These are phyloP conservation scores for Diabrotica undecimpunctata DNA, from an alignment of 1,140 invertebrate species.

Conservation along the genomic window DNA sequence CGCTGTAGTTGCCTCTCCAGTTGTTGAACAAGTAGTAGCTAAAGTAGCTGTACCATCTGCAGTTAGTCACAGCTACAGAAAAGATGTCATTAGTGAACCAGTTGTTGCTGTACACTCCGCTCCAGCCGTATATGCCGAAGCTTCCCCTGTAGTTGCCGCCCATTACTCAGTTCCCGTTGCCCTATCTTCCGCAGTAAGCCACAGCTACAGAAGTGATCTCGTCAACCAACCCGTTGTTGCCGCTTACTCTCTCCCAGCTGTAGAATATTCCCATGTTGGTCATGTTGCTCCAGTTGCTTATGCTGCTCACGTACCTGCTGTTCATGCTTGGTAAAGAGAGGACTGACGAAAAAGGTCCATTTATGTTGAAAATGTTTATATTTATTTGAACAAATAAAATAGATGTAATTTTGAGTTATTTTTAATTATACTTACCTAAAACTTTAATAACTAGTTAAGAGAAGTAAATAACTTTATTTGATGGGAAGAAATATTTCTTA, in stretches of 20 bases:
- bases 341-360: slow-evolving; percentile 16
- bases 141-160: neutral
- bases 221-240: slow-evolving; percentile 25
- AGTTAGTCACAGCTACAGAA: slow-evolving; percentile 4
- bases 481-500: too few species aligned
- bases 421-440: too few species aligned
- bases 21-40: slow-evolving; percentile 11
- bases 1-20: slow-evolving; percentile 13
- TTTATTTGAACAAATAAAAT: too few species aligned
- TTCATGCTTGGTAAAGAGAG: slow-evolving; percentile 30
- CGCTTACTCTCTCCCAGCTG: slow-evolving; percentile 10
- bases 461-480: too few species aligned
- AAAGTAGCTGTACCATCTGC: slow-evolving; percentile 17
- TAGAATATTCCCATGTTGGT: slow-evolving; percentile 9
- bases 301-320: slow-evolving; percentile 17
- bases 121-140: neutral
- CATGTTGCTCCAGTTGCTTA: slow-evolving; percentile 11
- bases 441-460: too few species aligned
- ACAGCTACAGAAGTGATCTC: slow-evolving; percentile 26
- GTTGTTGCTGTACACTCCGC: neutral
- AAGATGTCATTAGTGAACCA: neutral
- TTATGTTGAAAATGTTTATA: too few species aligned
- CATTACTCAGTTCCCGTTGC: slow-evolving; percentile 9
- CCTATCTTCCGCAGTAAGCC: slow-evolving; percentile 21
- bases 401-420: too few species aligned